Evolutionary conservation across 2,113 vertebrate species (phyloP).

Genomic region (Chaetops frenatus): DNA sequence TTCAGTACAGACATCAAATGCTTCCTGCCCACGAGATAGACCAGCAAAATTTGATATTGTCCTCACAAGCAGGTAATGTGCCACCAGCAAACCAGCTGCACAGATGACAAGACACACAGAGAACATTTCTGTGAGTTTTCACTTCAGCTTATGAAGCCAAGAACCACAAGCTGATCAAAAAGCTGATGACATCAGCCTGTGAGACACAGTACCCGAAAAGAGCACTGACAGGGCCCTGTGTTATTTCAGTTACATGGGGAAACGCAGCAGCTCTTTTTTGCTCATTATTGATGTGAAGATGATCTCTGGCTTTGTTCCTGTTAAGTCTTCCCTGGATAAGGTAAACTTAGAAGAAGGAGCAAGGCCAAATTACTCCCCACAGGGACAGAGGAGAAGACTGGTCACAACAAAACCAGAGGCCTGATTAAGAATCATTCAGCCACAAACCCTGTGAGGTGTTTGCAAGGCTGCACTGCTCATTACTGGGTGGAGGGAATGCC

Average conservation of each 20-base stretch:
- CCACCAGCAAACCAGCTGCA: background rate
- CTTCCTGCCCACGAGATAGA: background rate
- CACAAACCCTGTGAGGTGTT: accelerated
- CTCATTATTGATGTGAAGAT: constrained; percentile 62
- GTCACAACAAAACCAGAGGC: background rate
- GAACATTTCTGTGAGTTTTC: background rate
- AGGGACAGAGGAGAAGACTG: background rate
- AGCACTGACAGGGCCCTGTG: background rate
- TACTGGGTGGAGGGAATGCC: background rate
- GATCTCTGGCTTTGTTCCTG: constrained; percentile 59
- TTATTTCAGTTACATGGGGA: constrained; percentile 57
- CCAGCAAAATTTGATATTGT: constrained; percentile 51
- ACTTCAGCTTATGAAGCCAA: background rate
- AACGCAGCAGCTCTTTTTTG: constrained; percentile 50
- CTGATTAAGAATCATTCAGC: background rate
- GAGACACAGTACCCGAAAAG: background rate
- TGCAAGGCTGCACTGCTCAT: background rate
- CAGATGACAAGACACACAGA: accelerated
- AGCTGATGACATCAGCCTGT: background rate
- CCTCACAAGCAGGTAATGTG: constrained; percentile 40
- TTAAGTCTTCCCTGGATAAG: constrained; percentile 50
- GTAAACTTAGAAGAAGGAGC: constrained; percentile 25
- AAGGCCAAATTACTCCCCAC: background rate
- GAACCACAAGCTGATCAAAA: background rate
- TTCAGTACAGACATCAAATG: constrained; percentile 25